Evolutionary conservation across 2,888 invertebrate genomes (phyloP).

Genomic region (Molanna angustata): DNA sequence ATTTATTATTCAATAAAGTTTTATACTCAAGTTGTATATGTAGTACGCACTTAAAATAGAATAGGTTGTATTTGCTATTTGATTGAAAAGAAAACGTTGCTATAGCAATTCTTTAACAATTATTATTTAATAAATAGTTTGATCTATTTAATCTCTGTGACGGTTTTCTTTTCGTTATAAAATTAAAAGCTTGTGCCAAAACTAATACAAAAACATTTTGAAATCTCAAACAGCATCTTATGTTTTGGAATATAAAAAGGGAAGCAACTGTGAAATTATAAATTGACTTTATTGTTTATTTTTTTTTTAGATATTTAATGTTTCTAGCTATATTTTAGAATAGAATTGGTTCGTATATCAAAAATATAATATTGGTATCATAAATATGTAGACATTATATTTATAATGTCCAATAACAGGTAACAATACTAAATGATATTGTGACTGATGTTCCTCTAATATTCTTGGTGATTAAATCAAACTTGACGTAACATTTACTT

Average conservation of each 20-base stretch:
- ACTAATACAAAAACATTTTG: conserved; percentile 2
- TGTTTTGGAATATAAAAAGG: conserved; percentile 1
- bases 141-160: conserved; percentile 28
- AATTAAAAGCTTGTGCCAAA: conserved; percentile 29
- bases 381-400: conserved; percentile 28
- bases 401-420: conserved; percentile 28
- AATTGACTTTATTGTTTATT: too few species aligned
- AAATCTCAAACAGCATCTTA: neutral
- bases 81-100: too few species aligned
- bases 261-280: too few species aligned
- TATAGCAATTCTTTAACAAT: too few species aligned
- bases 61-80: too few species aligned
- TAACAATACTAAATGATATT: conserved; percentile 30
- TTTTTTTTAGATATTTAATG: conserved; percentile 32
- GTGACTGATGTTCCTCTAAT: conserved; percentile 34
- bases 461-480: conserved; percentile 32
- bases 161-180: conserved; percentile 13
- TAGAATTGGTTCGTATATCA: conserved; percentile 30
- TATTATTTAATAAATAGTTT: too few species aligned
- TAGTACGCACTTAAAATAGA: too few species aligned
- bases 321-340: conserved; percentile 32
- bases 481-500: conserved; percentile 26
- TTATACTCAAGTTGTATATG: too few species aligned
- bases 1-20: too few species aligned
- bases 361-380: conserved; percentile 27